phyloP scores from a whole-genome alignment of 2,888 invertebrate species.

The Mesorhabditis belari region DNA sequence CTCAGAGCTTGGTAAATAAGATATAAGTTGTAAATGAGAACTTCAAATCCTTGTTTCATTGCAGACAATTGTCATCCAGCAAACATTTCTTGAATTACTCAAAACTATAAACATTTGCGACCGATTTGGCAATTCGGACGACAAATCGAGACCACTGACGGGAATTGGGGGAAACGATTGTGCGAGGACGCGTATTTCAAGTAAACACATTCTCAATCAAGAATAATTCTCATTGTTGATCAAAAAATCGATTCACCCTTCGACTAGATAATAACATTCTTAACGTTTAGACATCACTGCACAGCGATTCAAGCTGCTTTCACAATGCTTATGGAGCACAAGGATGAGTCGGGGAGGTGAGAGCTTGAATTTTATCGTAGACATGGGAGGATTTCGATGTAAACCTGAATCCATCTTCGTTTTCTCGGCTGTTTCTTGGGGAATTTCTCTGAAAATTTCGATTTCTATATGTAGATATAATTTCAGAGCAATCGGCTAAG shows the following conservation, averaged over 20 bases:
- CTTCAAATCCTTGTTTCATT: background rate
- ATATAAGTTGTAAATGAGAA: too few relatives aligned
- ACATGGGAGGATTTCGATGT: too few relatives aligned
- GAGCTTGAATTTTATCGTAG: too few relatives aligned
- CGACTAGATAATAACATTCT: background rate
- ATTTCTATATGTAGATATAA: too few relatives aligned
- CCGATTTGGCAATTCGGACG: constrained; percentile 48
- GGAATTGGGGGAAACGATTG: constrained; percentile 32
- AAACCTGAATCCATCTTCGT: too few relatives aligned
- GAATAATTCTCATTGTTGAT: background rate
- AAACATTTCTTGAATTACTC: constrained; percentile 35
- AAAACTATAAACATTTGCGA: constrained; percentile 40
- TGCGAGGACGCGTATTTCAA: constrained; percentile 40
- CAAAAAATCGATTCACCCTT: background rate
- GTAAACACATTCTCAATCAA: constrained; percentile 9
- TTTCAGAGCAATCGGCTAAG: too few relatives aligned
- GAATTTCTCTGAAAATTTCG: too few relatives aligned
- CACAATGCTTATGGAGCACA: constrained; percentile 48
- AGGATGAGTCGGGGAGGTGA: constrained; percentile 33
- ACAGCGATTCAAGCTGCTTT: constrained; percentile 45
- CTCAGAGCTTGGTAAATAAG: too few relatives aligned
- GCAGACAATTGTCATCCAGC: constrained; percentile 4
- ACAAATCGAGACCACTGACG: constrained; percentile 21
- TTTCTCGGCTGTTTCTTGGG: too few relatives aligned
- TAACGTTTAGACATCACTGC: constrained; percentile 36